Evolutionary conservation across 2,113 vertebrate species (phyloP), one percentile per base, ranked within the genome.

Genomic region (Pteruthius melanotis): DNA sequence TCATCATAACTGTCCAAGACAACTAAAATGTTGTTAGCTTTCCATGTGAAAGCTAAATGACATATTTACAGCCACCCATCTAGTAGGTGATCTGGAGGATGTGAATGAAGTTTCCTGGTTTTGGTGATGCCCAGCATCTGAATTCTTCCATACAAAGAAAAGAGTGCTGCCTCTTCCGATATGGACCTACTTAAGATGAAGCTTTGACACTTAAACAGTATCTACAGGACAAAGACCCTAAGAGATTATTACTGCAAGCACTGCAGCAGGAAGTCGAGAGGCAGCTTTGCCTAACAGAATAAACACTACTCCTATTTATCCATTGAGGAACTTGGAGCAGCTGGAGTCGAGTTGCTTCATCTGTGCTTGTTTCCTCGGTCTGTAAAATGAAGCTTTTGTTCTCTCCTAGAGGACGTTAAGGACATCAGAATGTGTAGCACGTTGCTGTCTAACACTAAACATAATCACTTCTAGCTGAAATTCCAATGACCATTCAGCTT

Each of bases 331-430:
- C 89, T 86, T 23, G 19, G 45, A 95, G 84, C 92, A 96, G 92
- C 92, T 93, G 78, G 78, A 90, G 37, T 90, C 4, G 4, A 91
- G 92, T 52, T 89, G 79, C 79, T 93, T 96, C 85, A 79, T 57
- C 78, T 87, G 33, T 42, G 75, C 78, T 84, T 52, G 19, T 69
- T 82, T 93, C 82, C 78, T 85, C 63, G 40, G 70, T 7, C 44
- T 65, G 61, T 66, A 91, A 94, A 96, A 91, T 15, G 39, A 79
- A 87, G 89, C 91, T 83, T 79, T 81, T 68, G 66, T 86, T 93
- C 64, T 75, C 53, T 88, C 79, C 79, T 56, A 50, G 68, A 87
- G 60, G 75, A 77, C 74, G 66, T 61, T 12, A 56, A 69, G 79
- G 69, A 74, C 53, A 86, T 81, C 69, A 56, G 79, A 75, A 94